phyloP scores from a whole-genome alignment of 2,888 invertebrate genomes.

The Dinocampus coccinellae region DNA sequence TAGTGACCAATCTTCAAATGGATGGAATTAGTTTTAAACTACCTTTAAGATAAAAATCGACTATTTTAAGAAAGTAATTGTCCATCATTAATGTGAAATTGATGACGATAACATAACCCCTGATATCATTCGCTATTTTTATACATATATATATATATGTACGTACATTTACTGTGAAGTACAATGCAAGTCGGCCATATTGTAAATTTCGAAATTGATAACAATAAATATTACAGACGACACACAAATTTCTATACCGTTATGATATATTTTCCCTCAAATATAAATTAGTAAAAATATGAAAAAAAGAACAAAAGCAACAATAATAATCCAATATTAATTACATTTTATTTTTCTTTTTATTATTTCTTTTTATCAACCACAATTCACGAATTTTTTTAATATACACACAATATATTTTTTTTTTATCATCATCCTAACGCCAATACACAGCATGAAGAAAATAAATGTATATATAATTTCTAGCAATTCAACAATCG shows the following conservation, averaged over 20 bases:
- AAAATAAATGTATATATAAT: neutral
- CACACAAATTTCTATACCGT: neutral
- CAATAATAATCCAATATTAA: neutral
- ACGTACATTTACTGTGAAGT: too few species aligned
- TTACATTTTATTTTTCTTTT: neutral
- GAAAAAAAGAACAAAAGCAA: neutral
- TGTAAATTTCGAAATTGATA: neutral
- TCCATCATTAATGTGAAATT: neutral
- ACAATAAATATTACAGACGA: too few species aligned
- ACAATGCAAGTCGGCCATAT: neutral
- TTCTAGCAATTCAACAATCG: neutral
- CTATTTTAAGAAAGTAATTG: neutral
- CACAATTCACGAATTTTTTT: neutral
- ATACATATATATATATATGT: too few species aligned
- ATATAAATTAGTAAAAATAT: neutral
- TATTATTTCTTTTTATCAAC: neutral
- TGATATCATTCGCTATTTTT: neutral
- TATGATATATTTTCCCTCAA: neutral
- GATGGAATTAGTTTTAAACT: neutral
- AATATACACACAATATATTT: neutral
- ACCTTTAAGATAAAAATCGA: neutral
- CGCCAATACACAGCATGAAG: neutral
- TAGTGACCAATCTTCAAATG: neutral
- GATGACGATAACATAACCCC: neutral
- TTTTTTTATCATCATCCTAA: neutral